Conservation (phyloP, 2,113 vertebrate species). For the Hydrochoerus hydrochaeris region DNA sequence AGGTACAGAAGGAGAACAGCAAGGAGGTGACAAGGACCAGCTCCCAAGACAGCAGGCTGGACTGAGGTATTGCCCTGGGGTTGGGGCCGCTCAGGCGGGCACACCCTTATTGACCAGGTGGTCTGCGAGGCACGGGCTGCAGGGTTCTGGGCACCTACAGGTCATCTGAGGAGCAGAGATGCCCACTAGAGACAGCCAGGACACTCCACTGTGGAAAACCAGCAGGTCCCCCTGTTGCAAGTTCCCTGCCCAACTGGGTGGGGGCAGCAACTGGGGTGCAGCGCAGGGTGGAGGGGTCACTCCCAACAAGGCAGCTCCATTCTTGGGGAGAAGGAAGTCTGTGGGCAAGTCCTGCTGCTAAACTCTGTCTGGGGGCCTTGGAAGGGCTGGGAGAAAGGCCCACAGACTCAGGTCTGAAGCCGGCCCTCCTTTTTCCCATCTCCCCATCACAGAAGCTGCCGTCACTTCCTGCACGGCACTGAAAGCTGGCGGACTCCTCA, state of each 20-base stretch:
- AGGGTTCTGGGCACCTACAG: neutral
- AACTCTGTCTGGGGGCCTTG: neutral
- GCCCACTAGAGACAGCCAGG: fast-evolving
- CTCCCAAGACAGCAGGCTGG: neutral
- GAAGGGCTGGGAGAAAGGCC: neutral
- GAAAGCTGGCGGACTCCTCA: fast-evolving
- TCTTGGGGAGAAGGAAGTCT: neutral
- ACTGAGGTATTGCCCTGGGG: neutral
- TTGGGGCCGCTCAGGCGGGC: neutral
- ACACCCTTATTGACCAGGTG: neutral
- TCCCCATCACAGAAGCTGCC: fast-evolving
- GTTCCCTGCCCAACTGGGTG: neutral
- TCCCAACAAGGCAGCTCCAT: neutral
- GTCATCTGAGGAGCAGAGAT: neutral
- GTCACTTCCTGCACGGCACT: neutral
- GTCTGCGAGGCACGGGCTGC: fast-evolving
- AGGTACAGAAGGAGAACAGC: neutral
- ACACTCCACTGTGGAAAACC: fast-evolving
- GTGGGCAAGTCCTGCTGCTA: neutral
- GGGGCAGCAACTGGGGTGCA: neutral
- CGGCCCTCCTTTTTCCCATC: no score
- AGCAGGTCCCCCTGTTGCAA: fast-evolving
- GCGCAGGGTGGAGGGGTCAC: no score
- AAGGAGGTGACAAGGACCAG: neutral
- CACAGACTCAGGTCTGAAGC: neutral